Percentiles rank a stretch among this genome's conserved stretches.
phyloP scores from a whole-genome alignment of 2,888 invertebrate genomes.

The Pheosia tremula region DNA sequence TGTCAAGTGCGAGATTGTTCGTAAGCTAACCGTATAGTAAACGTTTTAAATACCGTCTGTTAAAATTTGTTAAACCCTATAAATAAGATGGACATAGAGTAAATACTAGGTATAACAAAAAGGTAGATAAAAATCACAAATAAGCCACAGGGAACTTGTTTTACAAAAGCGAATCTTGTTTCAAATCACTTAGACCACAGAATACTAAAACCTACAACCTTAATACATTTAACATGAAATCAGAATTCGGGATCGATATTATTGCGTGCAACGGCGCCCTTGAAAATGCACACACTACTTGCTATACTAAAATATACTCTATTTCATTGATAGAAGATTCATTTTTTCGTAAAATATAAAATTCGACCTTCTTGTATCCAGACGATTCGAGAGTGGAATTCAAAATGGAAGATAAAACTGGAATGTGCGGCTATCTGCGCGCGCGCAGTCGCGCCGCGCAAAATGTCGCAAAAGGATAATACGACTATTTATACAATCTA shows the following conservation, averaged over 20 bases:
- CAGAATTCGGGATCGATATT: conserved; percentile 26
- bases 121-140: too few species aligned
- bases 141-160: too few species aligned
- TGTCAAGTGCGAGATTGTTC: too few species aligned
- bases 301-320: conserved; percentile 9
- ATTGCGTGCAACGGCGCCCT: conserved; percentile 19
- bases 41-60: too few species aligned
- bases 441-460: conserved; percentile 27
- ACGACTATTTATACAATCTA: conserved; percentile 24
- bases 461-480: conserved; percentile 32
- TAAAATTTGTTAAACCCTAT: too few species aligned
- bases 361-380: conserved; percentile 33
- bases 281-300: conserved; percentile 15
- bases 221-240: conserved; percentile 9
- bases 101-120: too few species aligned
- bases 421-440: conserved; percentile 37
- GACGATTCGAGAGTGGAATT: conserved; percentile 41
- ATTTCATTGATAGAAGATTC: conserved; percentile 2
- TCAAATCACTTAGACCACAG: too few species aligned
- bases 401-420: conserved; percentile 43
- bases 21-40: too few species aligned
- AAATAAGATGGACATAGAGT: too few species aligned
- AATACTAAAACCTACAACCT: too few species aligned
- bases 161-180: too few species aligned
- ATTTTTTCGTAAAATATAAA: conserved; percentile 9